Conservation (phyloP, 1,140 invertebrate genomes). For the Atta cephalotes region DNA sequence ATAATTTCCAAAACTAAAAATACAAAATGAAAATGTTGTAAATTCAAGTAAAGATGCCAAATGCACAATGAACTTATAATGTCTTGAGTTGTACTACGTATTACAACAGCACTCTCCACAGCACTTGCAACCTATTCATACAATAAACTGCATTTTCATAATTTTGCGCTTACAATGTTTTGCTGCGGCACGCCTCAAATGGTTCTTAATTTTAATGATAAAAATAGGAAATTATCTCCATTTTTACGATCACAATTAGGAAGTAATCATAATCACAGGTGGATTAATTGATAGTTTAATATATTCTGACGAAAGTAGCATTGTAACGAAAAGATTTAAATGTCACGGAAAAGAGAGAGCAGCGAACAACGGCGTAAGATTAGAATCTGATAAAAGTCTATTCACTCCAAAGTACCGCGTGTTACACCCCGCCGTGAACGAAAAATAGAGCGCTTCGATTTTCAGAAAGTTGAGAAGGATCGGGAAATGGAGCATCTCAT, state of each 20-base stretch:
- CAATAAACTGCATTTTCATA: too few relatives aligned
- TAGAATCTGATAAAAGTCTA: conserved; percentile 39
- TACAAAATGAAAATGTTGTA: too few relatives aligned
- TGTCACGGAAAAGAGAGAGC: background rate
- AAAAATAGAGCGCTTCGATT: conserved; percentile 75
- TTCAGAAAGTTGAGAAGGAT: conserved; percentile 69
- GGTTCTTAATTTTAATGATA: background rate
- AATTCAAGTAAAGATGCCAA: too few relatives aligned
- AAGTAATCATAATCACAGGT: background rate
- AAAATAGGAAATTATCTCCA: background rate
- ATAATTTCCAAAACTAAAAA: too few relatives aligned
- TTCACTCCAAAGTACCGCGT: conserved; percentile 61
- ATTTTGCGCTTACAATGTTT: too few relatives aligned
- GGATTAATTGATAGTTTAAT: background rate
- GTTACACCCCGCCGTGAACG: conserved; percentile 62
- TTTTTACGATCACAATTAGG: background rate
- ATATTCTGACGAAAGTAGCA: background rate
- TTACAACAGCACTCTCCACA: too few relatives aligned
- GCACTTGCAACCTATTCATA: too few relatives aligned
- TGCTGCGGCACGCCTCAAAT: background rate
- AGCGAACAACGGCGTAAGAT: conserved; percentile 29
- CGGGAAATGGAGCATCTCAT: conserved; percentile 78
- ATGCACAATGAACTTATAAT: too few relatives aligned
- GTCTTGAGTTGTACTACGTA: too few relatives aligned
- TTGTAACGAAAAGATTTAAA: background rate